Conservation (phyloP, 2,113 vertebrate genomes). For the Pelobates fuscus region DNA sequence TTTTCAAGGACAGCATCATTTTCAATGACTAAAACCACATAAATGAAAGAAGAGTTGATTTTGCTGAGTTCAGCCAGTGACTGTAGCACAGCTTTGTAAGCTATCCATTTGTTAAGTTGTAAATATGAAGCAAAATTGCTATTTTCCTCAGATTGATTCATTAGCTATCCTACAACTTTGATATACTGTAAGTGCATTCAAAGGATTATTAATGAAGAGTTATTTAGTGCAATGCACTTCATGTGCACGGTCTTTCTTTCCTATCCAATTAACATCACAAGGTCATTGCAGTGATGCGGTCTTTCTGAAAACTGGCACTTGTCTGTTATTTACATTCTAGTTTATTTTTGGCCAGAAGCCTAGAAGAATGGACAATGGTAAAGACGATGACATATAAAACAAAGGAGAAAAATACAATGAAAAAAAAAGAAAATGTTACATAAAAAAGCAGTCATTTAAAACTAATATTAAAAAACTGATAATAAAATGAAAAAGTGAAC, state of each 20-base stretch:
- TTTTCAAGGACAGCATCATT: too few species aligned
- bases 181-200: conserved; percentile 48
- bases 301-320: conserved; percentile 41
- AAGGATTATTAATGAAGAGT: conserved; percentile 52
- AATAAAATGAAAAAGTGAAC: too few species aligned
- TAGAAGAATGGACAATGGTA: conserved; percentile 4
- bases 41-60: conserved; percentile 25
- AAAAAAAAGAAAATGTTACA: neutral
- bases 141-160: neutral
- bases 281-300: neutral
- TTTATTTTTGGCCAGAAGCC: conserved; percentile 9
- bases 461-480: too few species aligned
- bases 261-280: conserved; percentile 41
- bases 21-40: conserved; percentile 23
- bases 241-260: accelerated
- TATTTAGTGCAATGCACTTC: conserved; percentile 36
- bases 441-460: neutral
- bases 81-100: conserved; percentile 54
- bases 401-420: neutral
- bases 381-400: neutral
- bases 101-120: conserved; percentile 1
- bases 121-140: conserved; percentile 20
- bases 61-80: conserved; percentile 48
- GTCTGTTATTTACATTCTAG: conserved; percentile 13
- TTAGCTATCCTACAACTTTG: conserved; percentile 33